Evolutionary conservation across 2,888 invertebrate genomes (phyloP).

Genomic region (Nycteola revayana): DNA sequence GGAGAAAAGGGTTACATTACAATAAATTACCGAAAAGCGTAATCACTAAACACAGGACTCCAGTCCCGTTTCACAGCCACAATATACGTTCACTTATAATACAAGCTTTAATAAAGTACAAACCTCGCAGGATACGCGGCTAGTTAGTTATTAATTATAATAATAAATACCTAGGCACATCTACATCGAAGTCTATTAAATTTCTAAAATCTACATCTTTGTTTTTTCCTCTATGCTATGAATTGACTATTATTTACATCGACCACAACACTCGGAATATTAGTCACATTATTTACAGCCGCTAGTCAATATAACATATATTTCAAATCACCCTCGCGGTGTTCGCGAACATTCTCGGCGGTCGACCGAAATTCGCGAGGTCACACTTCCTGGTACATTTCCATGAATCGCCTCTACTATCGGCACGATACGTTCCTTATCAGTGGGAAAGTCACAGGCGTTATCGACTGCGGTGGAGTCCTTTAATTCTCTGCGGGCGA

Average conservation of each 20-base stretch:
- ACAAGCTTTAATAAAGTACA: slow-evolving; percentile 72
- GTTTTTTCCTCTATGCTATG: slow-evolving; percentile 54
- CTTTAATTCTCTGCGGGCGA: too few relatives aligned
- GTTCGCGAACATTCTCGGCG: neutral
- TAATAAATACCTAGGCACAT: slow-evolving; percentile 55
- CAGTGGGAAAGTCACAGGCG: too few relatives aligned
- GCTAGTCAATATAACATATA: slow-evolving; percentile 4
- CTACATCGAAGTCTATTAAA: slow-evolving; percentile 44
- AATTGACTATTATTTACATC: slow-evolving; percentile 70
- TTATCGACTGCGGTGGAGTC: too few relatives aligned
- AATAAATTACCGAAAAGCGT: slow-evolving; percentile 75
- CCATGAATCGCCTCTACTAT: too few relatives aligned
- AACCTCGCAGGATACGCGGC: slow-evolving; percentile 58
- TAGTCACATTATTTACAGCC: slow-evolving; percentile 49
- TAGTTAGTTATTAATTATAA: slow-evolving; percentile 41
- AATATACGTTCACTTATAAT: slow-evolving; percentile 69
- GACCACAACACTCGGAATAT: slow-evolving; percentile 41
- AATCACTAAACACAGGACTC: slow-evolving; percentile 66
- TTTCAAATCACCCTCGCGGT: neutral
- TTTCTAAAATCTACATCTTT: slow-evolving; percentile 51
- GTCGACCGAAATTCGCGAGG: too few relatives aligned
- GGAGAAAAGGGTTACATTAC: slow-evolving; percentile 38
- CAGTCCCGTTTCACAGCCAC: slow-evolving; percentile 76
- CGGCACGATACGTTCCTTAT: too few relatives aligned
- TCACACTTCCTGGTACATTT: too few relatives aligned